Base-by-base conservation (phyloP, 2,888 invertebrate species). In the Calliphora vomitoria region DNA sequence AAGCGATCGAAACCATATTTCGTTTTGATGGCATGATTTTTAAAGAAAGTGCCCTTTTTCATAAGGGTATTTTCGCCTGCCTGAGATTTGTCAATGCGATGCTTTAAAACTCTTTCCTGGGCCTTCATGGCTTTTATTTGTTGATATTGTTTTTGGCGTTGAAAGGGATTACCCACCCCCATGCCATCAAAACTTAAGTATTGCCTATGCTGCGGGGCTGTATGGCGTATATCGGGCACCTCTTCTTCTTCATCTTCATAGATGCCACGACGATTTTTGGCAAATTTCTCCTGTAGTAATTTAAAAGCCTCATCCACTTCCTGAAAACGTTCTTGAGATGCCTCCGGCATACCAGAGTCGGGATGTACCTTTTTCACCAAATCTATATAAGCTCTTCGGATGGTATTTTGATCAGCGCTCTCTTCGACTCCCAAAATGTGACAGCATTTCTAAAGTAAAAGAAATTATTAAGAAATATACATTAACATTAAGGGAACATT, bases 361-460 rank as follows among this genome's bases (percentile, higher is more conserved):
- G 98, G 98, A 93, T 98, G 98, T 90, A 96, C 97, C 90, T 95
- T 95, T 92, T 98, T 98, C 0, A 96, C 98, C 58, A 97, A 94
- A 78, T 95, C 94, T 69, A 98, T 94, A 91, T 97, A 98, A 2
- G 97, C 96, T 89, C 95, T 93, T 76, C 96, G 95, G 10, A 98
- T 95, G 35, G 95, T 95, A 90, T 96, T 96, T 92, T 97, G 96
- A 89, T 96, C 96, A 31, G 97, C 96, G 78, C 95, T 94, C 89
- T 95, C 94, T 0, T 95, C 94, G 47, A 98, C 94, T 79, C 96
- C 96, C 47, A 98, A 94, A 53, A 95, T 93, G 89, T 94, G 93
- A 91, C 96, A 97, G 90, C 96, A 96, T 94, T 96, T 95, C 97
- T 89, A 20, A 13, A 47, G 44, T 44, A 11, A 10, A 10, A 44